Base-by-base conservation (phyloP, 2,888 invertebrate genomes). In the Eueremaeus valkanovi region DNA sequence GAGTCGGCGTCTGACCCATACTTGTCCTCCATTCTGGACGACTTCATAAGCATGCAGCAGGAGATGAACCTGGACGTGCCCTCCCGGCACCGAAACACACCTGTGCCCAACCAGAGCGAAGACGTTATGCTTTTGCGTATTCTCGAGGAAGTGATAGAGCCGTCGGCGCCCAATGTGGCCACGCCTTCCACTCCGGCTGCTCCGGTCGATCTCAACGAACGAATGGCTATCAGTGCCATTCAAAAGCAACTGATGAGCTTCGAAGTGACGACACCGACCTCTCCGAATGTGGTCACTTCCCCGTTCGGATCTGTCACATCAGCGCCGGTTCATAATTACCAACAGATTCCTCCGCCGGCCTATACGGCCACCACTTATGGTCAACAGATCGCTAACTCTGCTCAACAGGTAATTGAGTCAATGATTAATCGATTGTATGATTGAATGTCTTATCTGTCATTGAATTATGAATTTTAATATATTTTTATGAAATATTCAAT, bases 201-300 rank as follows among this genome's bases (percentile, higher is more conserved):
- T 73, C 73, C 75, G n/a, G 76, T 74, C 18, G 77, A 74, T 40
- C 58, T 70, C 21, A 68, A 74, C 13, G 91, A 91, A 82, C 90
- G 90, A 82, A 88, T 90, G 84, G 92, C 91, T 78, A 95, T 95
- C 78, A 92, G 90, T 82, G 92, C 90, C 68, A 96, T 96, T 81
- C 92, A 93, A 82, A 90, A 92, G 83, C 92, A 91, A 81, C 86
- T 96, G 81, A 95, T 95, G 94, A 90, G 89, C 74, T 82, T 82
- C 33, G 82, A 83, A 73, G 80, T 80, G 6, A 74, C 49, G 51
- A 42, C 77, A 36, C 58, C 75, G 11, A 75, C 76, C 13, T 45
- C 74, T 21, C 72, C 73, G 13, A 73, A 68, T 68, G 68, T 68
- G 27, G 68, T 68, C 24, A 40, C 68, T 16, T 24, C 68, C 11